Evolutionary conservation across 2,113 vertebrate species (phyloP).

Genomic region (Aldabrachelys gigantea): DNA sequence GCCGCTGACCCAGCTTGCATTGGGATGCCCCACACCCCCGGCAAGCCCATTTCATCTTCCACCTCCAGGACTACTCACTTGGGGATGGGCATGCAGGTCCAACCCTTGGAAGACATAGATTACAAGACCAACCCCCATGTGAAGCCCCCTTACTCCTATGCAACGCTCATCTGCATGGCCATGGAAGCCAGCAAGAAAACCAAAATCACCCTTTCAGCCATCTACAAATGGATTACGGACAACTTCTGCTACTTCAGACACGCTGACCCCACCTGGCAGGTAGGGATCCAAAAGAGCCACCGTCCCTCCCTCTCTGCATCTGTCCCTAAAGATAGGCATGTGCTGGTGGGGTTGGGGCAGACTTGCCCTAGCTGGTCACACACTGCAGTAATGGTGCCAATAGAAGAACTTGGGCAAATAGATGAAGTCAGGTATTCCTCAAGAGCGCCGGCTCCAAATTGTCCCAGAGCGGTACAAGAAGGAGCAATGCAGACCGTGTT

Average conservation of each 20-base stretch:
- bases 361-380: neutral
- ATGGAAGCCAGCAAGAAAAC: constrained; percentile 92
- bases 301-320: neutral
- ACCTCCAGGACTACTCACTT: constrained; percentile 78
- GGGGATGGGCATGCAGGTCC: constrained; percentile 76
- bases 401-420: neutral
- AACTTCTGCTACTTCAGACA: constrained; percentile 97
- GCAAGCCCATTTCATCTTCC: constrained; percentile 90
- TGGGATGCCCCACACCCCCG: constrained; percentile 88
- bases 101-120: constrained; percentile 89
- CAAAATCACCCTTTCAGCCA: constrained; percentile 94
- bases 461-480: neutral
- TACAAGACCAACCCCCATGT: constrained; percentile 88
- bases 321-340: neutral
- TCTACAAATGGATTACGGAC: constrained; percentile 98
- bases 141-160: constrained; percentile 94
- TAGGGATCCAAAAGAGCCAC: constrained; percentile 55
- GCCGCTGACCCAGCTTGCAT: constrained; percentile 90
- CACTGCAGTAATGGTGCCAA: neutral
- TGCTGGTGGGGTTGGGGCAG: neutral
- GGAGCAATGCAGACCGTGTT: neutral
- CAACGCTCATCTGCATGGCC: constrained; percentile 96
- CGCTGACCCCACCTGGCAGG: constrained; percentile 97
- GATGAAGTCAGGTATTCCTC: neutral
- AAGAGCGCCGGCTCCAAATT: neutral